Conservation (phyloP, 2,797 vertebrate species). For the Bovichtus variegatus region DNA sequence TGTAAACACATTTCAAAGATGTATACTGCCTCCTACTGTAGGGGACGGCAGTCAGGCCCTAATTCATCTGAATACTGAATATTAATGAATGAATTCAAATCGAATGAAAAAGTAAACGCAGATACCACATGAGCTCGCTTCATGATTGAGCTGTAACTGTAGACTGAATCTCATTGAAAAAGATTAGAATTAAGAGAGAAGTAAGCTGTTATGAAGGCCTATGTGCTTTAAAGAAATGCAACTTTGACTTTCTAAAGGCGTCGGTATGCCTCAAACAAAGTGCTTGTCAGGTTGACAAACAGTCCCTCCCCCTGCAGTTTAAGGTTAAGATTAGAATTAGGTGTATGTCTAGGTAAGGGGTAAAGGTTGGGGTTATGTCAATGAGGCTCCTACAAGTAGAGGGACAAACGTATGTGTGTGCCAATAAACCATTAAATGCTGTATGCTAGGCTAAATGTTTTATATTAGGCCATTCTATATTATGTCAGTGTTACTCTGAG, state of each 20-base stretch:
- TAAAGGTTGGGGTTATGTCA: not conserved
- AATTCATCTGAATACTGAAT: too few relatives aligned
- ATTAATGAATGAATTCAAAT: not conserved
- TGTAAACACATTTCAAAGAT: not conserved
- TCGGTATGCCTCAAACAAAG: not conserved
- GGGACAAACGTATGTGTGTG: not conserved
- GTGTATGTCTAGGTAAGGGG: too few relatives aligned
- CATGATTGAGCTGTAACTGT: too few relatives aligned
- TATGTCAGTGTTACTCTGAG: not conserved
- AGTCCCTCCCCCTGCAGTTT: too few relatives aligned
- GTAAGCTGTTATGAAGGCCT: not conserved
- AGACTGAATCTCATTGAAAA: too few relatives aligned
- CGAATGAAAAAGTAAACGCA: too few relatives aligned
- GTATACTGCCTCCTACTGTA: constrained; percentile 1
- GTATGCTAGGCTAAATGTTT: not conserved
- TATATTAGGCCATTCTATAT: not conserved
- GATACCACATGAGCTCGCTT: too few relatives aligned
- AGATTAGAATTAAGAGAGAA: too few relatives aligned
- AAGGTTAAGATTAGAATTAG: not conserved
- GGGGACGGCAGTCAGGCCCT: not conserved
- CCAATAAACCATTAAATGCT: not conserved
- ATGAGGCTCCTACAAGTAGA: not conserved
- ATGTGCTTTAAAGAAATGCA: not conserved
- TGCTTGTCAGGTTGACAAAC: too few relatives aligned
- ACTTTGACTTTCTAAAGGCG: not conserved